Conservation (phyloP, 1,140 invertebrate genomes). For the Orussus abietinus region DNA sequence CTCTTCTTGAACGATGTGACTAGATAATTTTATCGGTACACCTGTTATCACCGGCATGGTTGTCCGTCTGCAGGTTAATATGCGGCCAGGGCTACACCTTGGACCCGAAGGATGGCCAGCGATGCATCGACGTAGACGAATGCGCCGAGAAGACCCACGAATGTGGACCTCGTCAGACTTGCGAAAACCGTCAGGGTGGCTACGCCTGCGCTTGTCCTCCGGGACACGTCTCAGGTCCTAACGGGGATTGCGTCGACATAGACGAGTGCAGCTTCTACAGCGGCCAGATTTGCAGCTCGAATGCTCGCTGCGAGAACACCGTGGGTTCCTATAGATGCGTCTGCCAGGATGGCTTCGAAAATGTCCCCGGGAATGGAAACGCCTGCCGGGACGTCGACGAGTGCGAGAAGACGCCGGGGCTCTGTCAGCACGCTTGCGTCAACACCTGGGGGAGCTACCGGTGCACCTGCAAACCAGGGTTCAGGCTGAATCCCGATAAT, state of each 20-base stretch:
- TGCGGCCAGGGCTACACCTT: slow-evolving; percentile 75
- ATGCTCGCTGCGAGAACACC: slow-evolving; percentile 57
- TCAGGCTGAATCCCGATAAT: slow-evolving; percentile 67
- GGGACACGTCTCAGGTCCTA: slow-evolving; percentile 41
- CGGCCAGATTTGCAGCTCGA: slow-evolving; percentile 32
- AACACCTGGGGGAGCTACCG: slow-evolving; percentile 80
- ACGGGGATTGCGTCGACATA: slow-evolving; percentile 58
- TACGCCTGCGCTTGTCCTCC: slow-evolving; percentile 71
- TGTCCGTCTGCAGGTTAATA: slow-evolving; percentile 60
- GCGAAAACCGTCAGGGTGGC: slow-evolving; percentile 70
- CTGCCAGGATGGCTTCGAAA: slow-evolving; percentile 67
- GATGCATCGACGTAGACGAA: slow-evolving; percentile 68
- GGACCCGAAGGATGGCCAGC: slow-evolving; percentile 24
- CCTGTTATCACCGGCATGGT: no score
- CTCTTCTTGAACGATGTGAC: no score
- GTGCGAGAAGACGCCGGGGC: slow-evolving; percentile 57
- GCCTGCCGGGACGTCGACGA: slow-evolving; percentile 66
- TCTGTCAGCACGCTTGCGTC: slow-evolving; percentile 81
- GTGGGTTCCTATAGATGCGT: slow-evolving; percentile 60
- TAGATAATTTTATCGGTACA: no score
- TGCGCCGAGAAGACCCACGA: slow-evolving; percentile 63
- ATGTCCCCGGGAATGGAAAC: slow-evolving; percentile 52
- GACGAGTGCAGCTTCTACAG: slow-evolving; percentile 60
- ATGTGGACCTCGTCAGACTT: slow-evolving; percentile 68
- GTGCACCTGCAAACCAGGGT: slow-evolving; percentile 74